Base-by-base conservation (phyloP, 1,140 invertebrate species). In the Arion vulgaris region DNA sequence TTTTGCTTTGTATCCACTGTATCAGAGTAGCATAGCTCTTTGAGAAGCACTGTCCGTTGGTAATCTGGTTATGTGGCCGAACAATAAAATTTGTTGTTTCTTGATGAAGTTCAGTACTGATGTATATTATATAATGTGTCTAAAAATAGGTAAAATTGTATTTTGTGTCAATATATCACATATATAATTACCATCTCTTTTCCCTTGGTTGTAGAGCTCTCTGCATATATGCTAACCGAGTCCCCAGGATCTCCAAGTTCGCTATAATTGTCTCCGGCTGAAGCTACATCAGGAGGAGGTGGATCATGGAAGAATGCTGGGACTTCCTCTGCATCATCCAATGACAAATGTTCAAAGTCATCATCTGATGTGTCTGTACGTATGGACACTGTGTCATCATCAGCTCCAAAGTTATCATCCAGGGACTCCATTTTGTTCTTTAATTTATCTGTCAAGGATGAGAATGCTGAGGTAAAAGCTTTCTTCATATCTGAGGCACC, bases 221-320 rank as follows among this genome's bases (percentile, higher is more conserved):
- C 89, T 62, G 87, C 88, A 83, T 86, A 88, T 36, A 89, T 82
- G 68, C 86, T 97, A 26, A 95, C 95, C 0, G 96, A 93, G 85
- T 96, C 96, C 38, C 62, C 78, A 1, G 53, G 49, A 91, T 97
- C 96, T 36, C 96, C 94, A 23, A 96, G 95, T 91, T 98, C 97
- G 57, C 95, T 95, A 13, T 96, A 97, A 36, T 96, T 94, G 90
- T 98, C 97, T 0, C 92, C 41, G 95, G 94, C 0, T 11, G 90
- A 90, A 7, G 88, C 86, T 36, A 85, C 88, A 15, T 91, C 89
- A 19, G 77, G 68, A 13, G 74, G 77, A 23, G 79, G 72, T 19
- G 72, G 66, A 68, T 86, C 85, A 79, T 89, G 87, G 57, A 81
- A 81, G 79, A 92, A 92, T 19, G 88, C 89, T 53, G 90, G 90